These are phyloP conservation scores for Thalpophila matura DNA, from an alignment of 2,888 invertebrate species.

Conservation along the genomic window DNA sequence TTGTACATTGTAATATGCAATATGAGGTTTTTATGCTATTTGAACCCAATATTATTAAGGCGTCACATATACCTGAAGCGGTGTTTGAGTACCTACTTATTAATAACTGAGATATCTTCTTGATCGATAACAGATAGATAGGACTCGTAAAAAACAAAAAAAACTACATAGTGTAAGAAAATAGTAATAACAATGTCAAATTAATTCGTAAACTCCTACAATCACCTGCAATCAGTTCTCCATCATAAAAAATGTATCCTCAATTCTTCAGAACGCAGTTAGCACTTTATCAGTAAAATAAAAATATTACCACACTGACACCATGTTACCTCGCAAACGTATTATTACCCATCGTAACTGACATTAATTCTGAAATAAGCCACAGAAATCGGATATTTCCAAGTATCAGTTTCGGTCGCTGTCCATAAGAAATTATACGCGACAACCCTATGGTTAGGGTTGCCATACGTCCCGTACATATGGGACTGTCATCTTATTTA, in stretches of 20 bases:
- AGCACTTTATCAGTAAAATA: conserved; percentile 7
- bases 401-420: conserved; percentile 31
- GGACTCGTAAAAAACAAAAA: no score
- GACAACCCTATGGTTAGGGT: no score
- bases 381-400: conserved; percentile 26
- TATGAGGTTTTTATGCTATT: not conserved
- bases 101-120: conserved; percentile 30
- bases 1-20: not conserved
- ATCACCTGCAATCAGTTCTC: conserved; percentile 2
- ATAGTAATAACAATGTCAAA: no score
- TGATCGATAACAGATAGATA: conserved; percentile 31
- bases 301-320: conserved; percentile 14
- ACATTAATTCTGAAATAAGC: conserved; percentile 26
- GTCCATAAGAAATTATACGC: conserved; percentile 44
- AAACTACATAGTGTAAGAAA: no score
- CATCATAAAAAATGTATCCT: conserved; percentile 27
- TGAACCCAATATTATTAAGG: conserved; percentile 1
- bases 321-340: conserved; percentile 16
- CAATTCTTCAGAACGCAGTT: conserved; percentile 1
- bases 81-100: conserved; percentile 17
- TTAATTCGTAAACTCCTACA: no score
- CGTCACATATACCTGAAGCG: conserved; percentile 3
- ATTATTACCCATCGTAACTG: conserved; percentile 27
- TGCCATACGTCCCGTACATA: no score
- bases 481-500: no score